phyloP scores from a whole-genome alignment of 2,888 invertebrate species.

The Clanis bilineata region DNA sequence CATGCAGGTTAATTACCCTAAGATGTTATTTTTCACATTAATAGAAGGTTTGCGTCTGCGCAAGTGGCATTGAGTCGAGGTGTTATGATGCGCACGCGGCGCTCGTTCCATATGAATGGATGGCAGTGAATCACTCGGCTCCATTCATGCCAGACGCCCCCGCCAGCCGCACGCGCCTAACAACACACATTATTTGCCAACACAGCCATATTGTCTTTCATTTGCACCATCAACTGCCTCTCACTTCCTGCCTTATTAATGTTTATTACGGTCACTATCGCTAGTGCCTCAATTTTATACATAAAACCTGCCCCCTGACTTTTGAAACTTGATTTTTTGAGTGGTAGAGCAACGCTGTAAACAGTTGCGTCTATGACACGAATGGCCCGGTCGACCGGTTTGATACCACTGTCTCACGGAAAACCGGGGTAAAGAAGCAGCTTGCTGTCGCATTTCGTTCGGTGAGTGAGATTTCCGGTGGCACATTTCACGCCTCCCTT shows the following conservation, averaged over 20 bases:
- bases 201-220: constrained; percentile 60
- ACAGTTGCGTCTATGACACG: too few relatives aligned
- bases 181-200: constrained; percentile 60
- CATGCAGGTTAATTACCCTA: constrained; percentile 3
- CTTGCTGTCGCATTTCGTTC: too few relatives aligned
- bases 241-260: constrained; percentile 65
- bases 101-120: constrained; percentile 62
- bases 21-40: constrained; percentile 9
- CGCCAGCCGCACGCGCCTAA: constrained; percentile 63
- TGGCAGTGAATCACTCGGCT: constrained; percentile 69
- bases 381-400: too few relatives aligned
- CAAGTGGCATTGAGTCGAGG: constrained; percentile 48
- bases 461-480: too few relatives aligned
- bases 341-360: too few relatives aligned
- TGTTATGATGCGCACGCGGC: constrained; percentile 51
- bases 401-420: too few relatives aligned
- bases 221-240: constrained; percentile 60
- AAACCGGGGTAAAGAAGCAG: too few relatives aligned
- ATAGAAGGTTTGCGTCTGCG: constrained; percentile 32
- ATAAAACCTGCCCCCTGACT: too few relatives aligned
- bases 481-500: too few relatives aligned
- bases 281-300: constrained; percentile 10
- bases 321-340: too few relatives aligned
- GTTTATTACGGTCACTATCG: constrained; percentile 34
- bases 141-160: constrained; percentile 71